These are phyloP conservation scores for Pelvicachromis taeniatus DNA, from an alignment of 2,113 vertebrate genomes.

Conservation along the genomic window DNA sequence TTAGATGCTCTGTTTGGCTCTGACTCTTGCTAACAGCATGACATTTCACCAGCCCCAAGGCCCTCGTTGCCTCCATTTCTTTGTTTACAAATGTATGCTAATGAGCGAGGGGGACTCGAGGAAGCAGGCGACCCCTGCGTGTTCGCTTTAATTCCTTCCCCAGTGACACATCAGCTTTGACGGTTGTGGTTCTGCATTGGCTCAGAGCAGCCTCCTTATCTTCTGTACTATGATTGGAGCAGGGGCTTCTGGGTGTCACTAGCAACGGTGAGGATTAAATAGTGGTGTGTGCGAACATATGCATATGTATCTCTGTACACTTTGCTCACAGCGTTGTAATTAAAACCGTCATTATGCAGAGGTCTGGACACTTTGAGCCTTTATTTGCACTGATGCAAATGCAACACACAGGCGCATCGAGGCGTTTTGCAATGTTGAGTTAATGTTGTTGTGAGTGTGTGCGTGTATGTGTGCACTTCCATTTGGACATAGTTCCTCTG, in stretches of 20 bases:
- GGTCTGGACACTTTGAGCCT: neutral
- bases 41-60: neutral
- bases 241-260: constrained; percentile 28
- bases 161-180: constrained; percentile 26
- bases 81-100: constrained; percentile 61
- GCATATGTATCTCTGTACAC: neutral
- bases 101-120: constrained; percentile 13
- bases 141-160: constrained; percentile 30
- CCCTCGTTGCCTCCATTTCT: neutral
- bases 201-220: constrained; percentile 13
- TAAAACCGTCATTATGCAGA: neutral
- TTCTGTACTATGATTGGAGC: constrained; percentile 29
- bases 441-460: neutral
- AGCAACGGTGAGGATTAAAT: constrained; percentile 1
- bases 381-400: neutral
- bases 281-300: neutral
- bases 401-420: neutral
- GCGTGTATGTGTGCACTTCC: neutral
- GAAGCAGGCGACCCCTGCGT: constrained; percentile 10
- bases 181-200: constrained; percentile 13
- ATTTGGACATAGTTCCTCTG: neutral
- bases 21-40: constrained; percentile 19
- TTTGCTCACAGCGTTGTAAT: neutral
- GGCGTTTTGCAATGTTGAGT: neutral
- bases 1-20: constrained; percentile 35